Base-by-base conservation (phyloP, 2,888 invertebrate species). In the Polydrusus pterygomalis region DNA sequence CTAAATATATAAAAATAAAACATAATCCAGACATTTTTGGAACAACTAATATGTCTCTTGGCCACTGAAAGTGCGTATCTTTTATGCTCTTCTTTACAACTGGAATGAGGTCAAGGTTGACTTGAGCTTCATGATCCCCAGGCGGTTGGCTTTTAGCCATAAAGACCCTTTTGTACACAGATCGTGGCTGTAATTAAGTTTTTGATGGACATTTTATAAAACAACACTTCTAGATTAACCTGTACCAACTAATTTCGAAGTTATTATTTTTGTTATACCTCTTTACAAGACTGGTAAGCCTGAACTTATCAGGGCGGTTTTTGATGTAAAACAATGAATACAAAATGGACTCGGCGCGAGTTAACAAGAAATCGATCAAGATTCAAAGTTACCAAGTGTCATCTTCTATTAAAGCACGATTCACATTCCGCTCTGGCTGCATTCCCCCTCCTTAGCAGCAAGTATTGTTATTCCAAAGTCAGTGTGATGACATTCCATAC, bases 91-190 rank as follows among this genome's bases (percentile, higher is more conserved):
- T 34, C 2, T 34, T 1, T 34, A 30, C 34, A 15, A 56, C 13
- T 18, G 38, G 38, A 58, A 40, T 2, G 10, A 18, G 58, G 58
- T 38, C 58, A 60, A 60, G 58, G 58, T 60, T 60, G 30, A 10
- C 10, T 60, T 60, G 9, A 38, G 58, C 38, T 40, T 38, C 58
- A 38, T 60, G 18, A 60, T 18, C 58, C 38, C 56, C 58, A 30
- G 30, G 18, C 58, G 38, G 58, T 60, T 60, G 58, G 58, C 58
- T 60, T 38, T 38, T 11, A 60, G 58, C 58, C 58, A 60, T 60
- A 38, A 60, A 38, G 17, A 18, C 11, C 38, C 58, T 60, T 60
- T 60, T 10, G 17, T 60, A 60, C n/a, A 38, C 17, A 60, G 38
- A 60, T 38, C 38, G 11, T 38, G 38, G 10, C 38, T 38, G 18